Base-by-base conservation (phyloP, 1,140 invertebrate species). In the Rhyacophila brunnea region DNA sequence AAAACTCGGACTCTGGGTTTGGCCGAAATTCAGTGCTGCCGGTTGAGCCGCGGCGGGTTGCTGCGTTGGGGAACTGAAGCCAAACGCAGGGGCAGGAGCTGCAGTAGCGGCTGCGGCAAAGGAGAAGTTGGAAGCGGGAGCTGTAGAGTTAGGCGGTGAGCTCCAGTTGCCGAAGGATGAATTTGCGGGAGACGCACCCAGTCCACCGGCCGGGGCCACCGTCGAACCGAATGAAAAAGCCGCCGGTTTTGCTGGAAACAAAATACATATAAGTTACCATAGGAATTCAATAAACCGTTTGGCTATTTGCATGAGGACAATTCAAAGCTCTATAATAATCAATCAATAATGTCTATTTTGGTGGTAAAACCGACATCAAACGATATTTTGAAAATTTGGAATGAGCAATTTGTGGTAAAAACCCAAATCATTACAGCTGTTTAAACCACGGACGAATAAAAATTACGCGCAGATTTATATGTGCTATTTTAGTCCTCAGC, bases 201-300 rank as follows among this genome's bases (percentile, higher is more conserved):
- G 74, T 0, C 65, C 70, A 23, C 74, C 72, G 35, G 72, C 71
- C 36, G 75, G 73, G 0, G 75, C 73, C 1, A 48, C 48, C 1
- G 47, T 15, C 0, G 59, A 55, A 6, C 51, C 44, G 42, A 61
- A 61, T 18, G 60, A 57, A 52, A 62, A 62, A 11, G 23, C 34
- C 6, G 34, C 46, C 0, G 59, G 59, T 40, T 62, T 61, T 9
- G 36, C 44, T 45, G 42, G 49, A 61, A 50, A 42, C 11, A 38
- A 46, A 60, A 35, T 56, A 36, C n/a, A n/a, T n/a, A n/a, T n/a
- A n/a, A n/a, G n/a, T n/a, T n/a, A n/a, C n/a, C n/a, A n/a, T n/a
- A n/a, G n/a, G n/a, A n/a, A n/a, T n/a, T n/a, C n/a, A n/a, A n/a
- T n/a, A n/a, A n/a, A n/a, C n/a, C n/a, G n/a, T n/a, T n/a, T n/a